phyloP scores from a whole-genome alignment of 1,140 invertebrate species.

The Ruditapes philippinarum region DNA sequence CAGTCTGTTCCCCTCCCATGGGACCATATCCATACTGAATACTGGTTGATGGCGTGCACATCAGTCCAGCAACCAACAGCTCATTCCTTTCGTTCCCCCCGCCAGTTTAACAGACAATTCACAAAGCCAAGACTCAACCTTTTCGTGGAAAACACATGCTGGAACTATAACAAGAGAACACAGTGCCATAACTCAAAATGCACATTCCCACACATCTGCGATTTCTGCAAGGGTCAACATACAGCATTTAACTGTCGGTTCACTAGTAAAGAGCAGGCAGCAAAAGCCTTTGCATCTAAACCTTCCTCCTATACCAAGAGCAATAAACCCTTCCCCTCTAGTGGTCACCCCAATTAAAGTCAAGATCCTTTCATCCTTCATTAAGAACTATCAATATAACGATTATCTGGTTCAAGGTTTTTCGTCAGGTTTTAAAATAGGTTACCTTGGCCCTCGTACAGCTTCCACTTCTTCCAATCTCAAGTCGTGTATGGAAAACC shows the following conservation, averaged over 20 bases:
- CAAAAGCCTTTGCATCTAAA: neutral
- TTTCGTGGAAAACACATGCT: constrained; percentile 38
- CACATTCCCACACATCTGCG: neutral
- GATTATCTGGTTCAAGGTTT: neutral
- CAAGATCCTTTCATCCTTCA: neutral
- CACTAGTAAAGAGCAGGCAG: neutral
- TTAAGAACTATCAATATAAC: neutral
- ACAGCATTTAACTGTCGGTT: neutral
- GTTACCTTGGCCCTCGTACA: neutral
- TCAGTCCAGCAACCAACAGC: neutral
- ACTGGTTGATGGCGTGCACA: constrained; percentile 9
- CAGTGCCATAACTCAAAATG: neutral
- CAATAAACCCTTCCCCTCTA: neutral
- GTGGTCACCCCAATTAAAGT: constrained; percentile 19
- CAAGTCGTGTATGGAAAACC: neutral
- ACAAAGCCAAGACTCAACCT: neutral
- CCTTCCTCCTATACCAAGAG: neutral
- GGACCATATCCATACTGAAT: constrained; percentile 28
- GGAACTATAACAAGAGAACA: constrained; percentile 2
- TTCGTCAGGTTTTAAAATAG: constrained; percentile 10
- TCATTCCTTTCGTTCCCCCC: constrained; percentile 25
- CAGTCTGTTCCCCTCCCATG: neutral
- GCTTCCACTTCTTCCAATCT: neutral
- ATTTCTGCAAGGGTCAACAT: constrained; percentile 2
- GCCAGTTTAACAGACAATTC: neutral